Percentiles rank a stretch among this genome's conserved stretches.
Evolutionary conservation across 2,113 vertebrate species (phyloP).

Genomic region (Prietella phreatophila): DNA sequence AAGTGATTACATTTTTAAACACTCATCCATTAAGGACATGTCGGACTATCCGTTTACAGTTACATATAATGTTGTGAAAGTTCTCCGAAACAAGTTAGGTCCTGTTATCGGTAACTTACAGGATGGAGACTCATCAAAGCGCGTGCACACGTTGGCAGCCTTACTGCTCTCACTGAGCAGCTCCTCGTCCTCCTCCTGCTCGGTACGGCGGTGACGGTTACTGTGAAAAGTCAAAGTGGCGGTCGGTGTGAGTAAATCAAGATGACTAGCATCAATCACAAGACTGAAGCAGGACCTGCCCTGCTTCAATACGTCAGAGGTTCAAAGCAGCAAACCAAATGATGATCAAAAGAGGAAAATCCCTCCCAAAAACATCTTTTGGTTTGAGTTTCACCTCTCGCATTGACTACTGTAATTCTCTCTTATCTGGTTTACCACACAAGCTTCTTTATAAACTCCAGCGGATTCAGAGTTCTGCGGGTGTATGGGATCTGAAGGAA

Average conservation of each 20-base stretch:
- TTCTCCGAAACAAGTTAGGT: neutral
- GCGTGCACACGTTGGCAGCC: constrained; percentile 91
- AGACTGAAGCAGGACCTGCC: neutral
- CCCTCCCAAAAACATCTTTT: neutral
- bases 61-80: too few species aligned
- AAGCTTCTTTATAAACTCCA: too few species aligned
- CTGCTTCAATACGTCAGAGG: neutral
- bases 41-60: neutral
- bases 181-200: constrained; percentile 97
- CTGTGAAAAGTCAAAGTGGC: constrained; percentile 61
- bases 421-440: too few species aligned
- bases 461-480: too few species aligned
- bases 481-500: too few species aligned
- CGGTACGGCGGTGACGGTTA: constrained; percentile 92
- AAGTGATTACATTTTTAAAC: neutral
- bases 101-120: constrained; percentile 74
- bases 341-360: neutral
- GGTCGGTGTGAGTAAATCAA: neutral
- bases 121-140: constrained; percentile 94
- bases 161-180: constrained; percentile 93
- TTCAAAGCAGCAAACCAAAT: neutral
- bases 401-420: too few species aligned
- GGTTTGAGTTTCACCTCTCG: too few species aligned
- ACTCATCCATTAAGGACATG: neutral
- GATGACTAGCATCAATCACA: neutral